Base-by-base conservation (phyloP, 1,140 invertebrate genomes). In the Drosophila ogumai region DNA sequence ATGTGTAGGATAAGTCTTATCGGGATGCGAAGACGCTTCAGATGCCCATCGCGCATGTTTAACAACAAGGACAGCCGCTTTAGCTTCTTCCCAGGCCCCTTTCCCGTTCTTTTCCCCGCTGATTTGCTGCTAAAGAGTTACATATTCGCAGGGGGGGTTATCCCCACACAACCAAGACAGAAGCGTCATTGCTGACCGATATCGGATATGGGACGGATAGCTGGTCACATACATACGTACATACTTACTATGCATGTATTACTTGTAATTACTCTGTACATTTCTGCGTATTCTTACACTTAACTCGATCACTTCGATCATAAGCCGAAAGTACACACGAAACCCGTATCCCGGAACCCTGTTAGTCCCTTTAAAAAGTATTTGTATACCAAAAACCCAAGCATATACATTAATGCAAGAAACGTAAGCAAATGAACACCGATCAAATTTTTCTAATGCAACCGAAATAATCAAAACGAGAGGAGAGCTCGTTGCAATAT, bases 1-100 rank as follows among this genome's bases (percentile, higher is more conserved):
- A 92, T 73, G 91, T 92, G 86, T 92, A 92, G 91, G 91, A 92
- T 63, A 92, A 91, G 75, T 86, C 91, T 71, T 81, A 91, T 92
- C 91, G 91, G 91, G 91, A 92, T 92, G 91, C 91, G 87, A 88
- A 90, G 91, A 92, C 91, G 85, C 84, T 91, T 82, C 91, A 91
- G 63, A 91, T 91, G 86, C 91, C 91, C 72, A 91, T 92, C 56
- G 87, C 91, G 68, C 91, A 92, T 87, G 91, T 92, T 56, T 92
- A 92, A 82, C 65, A 44, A 68, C 34, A 78, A 34, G 41, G 40
- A 50, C 31, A 72, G 50, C 22, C 67, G 81, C 82, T 86, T 86
- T 74, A 86, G 71, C 78, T 69, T 58, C 17, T 28, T 47, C 44
- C 59, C 19, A n/a, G 25, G 31, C 55, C 17, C 69, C 60, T 73